These are phyloP conservation scores for Trichomalopsis sarcophagae DNA, from an alignment of 1,140 invertebrate species.

Conservation along the genomic window DNA sequence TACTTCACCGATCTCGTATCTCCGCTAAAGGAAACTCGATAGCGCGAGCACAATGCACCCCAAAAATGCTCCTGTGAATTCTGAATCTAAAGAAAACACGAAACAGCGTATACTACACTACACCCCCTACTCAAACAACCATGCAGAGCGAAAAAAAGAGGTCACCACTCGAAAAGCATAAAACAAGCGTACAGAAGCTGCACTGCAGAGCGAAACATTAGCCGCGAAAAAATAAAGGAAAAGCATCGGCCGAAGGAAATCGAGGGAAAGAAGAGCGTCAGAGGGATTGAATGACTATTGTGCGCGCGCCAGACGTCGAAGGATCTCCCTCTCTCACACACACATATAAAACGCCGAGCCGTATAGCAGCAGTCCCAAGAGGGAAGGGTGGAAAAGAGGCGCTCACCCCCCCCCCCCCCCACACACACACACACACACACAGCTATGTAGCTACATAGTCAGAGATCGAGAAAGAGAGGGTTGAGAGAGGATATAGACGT, in stretches of 20 bases:
- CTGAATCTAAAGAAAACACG: neutral
- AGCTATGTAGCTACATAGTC: neutral
- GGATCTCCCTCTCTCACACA: neutral
- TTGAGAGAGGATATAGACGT: slow-evolving; percentile 22
- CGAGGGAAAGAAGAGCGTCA: slow-evolving; percentile 13
- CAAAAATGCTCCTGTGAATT: neutral
- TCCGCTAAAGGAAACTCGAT: neutral
- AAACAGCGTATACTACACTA: neutral
- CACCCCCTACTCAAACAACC: too few relatives aligned
- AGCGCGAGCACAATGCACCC: neutral
- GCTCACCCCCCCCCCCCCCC: too few relatives aligned
- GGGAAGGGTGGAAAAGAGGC: slow-evolving; percentile 34
- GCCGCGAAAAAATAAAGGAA: neutral
- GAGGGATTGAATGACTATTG: slow-evolving; percentile 24
- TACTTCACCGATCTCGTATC: too few relatives aligned
- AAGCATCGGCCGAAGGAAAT: slow-evolving; percentile 14
- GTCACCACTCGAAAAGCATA: neutral
- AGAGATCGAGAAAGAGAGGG: neutral
- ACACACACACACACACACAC: too few relatives aligned
- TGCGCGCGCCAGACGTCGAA: neutral
- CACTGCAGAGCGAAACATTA: neutral
- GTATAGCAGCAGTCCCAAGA: neutral
- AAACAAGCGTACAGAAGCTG: neutral
- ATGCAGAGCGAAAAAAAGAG: too few relatives aligned
- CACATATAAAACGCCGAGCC: neutral